These are phyloP conservation scores for Scarus forsteni DNA, from an alignment of 2,797 vertebrate species.

Conservation along the genomic window DNA sequence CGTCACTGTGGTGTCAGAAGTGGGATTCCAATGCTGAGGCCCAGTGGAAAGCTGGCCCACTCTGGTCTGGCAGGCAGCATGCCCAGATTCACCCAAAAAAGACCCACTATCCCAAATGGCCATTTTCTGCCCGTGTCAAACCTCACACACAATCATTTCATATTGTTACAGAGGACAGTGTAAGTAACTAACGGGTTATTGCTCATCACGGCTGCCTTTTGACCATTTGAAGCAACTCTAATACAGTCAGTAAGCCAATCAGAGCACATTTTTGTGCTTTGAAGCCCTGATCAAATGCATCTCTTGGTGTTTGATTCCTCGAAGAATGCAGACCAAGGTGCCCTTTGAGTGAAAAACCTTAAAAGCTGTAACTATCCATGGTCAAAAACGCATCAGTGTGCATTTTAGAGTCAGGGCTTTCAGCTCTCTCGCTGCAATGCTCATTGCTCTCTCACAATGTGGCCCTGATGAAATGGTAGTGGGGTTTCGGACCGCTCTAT, in stretches of 20 bases:
- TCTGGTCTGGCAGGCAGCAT: constrained; percentile 58
- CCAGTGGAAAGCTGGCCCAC: constrained; percentile 80
- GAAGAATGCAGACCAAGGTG: constrained; percentile 75
- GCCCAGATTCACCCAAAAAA: constrained; percentile 72
- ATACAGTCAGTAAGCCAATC: constrained; percentile 74
- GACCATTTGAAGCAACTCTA: constrained; percentile 62
- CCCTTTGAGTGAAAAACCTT: constrained; percentile 75
- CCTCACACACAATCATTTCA: constrained; percentile 60
- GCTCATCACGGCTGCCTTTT: constrained; percentile 52
- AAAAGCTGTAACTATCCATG: constrained; percentile 78
- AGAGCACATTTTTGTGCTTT: constrained; percentile 64
- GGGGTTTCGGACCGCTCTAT: constrained; percentile 75
- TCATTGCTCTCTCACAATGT: constrained; percentile 85
- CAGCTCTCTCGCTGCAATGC: constrained; percentile 63
- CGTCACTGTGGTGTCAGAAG: constrained; percentile 76
- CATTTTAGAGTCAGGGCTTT: constrained; percentile 76
- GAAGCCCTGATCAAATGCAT: constrained; percentile 78
- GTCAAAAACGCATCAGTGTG: constrained; percentile 79
- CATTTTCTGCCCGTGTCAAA: constrained; percentile 44
- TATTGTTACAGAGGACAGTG: constrained; percentile 69
- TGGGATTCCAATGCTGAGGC: constrained; percentile 75
- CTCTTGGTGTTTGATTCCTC: constrained; percentile 77
- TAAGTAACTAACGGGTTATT: constrained; percentile 63
- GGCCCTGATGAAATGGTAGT: constrained; percentile 82
- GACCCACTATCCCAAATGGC: constrained; percentile 54